These are phyloP conservation scores for Drosophila anomalata DNA, from an alignment of 2,888 invertebrate genomes.

Conservation along the genomic window DNA sequence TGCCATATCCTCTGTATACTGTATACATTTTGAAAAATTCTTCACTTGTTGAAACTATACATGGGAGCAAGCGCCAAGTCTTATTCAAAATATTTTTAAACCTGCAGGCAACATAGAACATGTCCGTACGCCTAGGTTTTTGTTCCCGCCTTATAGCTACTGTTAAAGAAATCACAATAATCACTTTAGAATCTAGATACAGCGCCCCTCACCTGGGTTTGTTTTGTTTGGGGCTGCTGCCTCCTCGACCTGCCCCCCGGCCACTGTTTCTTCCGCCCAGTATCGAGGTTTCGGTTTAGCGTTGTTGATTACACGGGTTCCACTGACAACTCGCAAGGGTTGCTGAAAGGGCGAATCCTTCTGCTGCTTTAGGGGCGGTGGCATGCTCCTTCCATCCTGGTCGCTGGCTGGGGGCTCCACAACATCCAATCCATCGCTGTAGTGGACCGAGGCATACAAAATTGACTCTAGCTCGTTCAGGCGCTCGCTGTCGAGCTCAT, in stretches of 20 bases:
- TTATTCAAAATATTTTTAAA: too few species aligned
- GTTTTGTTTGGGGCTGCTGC: slow-evolving; percentile 9
- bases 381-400: slow-evolving; percentile 43
- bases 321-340: slow-evolving; percentile 51
- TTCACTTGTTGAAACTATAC: too few species aligned
- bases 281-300: slow-evolving; percentile 55
- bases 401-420: slow-evolving; percentile 2
- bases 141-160: too few species aligned
- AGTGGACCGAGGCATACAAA: slow-evolving; percentile 82
- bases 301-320: slow-evolving; percentile 71
- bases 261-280: slow-evolving; percentile 40
- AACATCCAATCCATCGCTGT: slow-evolving; percentile 58
- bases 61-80: too few species aligned
- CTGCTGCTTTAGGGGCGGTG: slow-evolving; percentile 39
- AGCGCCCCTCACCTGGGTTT: slow-evolving; percentile 15
- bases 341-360: slow-evolving; percentile 12
- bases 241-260: slow-evolving; percentile 17
- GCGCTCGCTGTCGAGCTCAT: slow-evolving; percentile 72
- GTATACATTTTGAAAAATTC: too few species aligned
- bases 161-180: background rate
- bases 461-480: slow-evolving; percentile 82
- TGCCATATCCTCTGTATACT: too few species aligned
- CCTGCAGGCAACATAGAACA: too few species aligned
- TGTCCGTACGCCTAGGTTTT: too few species aligned
- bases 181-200: background rate